Evolutionary conservation across 2,888 invertebrate genomes (phyloP).

Genomic region (Pycnomerus fuliginosus): DNA sequence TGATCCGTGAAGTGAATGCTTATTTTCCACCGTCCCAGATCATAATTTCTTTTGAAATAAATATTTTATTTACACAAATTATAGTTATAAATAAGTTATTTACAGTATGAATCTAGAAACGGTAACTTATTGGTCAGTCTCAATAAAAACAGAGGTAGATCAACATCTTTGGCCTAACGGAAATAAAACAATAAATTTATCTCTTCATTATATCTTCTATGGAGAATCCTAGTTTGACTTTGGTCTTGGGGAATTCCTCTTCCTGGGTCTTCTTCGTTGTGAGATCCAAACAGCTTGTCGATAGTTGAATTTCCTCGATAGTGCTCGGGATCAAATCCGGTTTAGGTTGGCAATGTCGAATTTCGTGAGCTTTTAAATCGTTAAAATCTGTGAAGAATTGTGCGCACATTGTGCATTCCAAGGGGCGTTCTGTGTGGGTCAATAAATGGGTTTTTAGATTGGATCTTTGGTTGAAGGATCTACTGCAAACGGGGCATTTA

Average conservation of each 20-base stretch:
- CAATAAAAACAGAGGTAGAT: not conserved
- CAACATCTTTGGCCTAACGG: not conserved
- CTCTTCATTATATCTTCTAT: not conserved
- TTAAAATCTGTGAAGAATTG: constrained; percentile 44
- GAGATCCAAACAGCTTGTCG: constrained; percentile 41
- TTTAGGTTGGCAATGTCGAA: constrained; percentile 33
- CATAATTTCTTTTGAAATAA: too few relatives aligned
- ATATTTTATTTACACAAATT: too few relatives aligned
- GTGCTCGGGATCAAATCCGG: constrained; percentile 30
- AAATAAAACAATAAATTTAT: not conserved
- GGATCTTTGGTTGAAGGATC: constrained; percentile 89
- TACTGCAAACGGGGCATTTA: constrained; percentile 85
- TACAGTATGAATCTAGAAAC: too few relatives aligned
- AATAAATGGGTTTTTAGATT: constrained; percentile 88
- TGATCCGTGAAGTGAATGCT: too few relatives aligned
- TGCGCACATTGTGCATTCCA: constrained; percentile 46
- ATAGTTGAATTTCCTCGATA: constrained; percentile 29
- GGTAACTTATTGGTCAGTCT: too few relatives aligned
- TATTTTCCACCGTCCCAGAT: too few relatives aligned
- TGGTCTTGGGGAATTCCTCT: not conserved
- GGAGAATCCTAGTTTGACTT: constrained; percentile 1
- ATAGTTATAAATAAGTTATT: too few relatives aligned
- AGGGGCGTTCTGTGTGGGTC: constrained; percentile 74
- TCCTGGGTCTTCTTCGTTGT: too few relatives aligned
- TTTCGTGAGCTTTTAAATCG: constrained; percentile 48